Conservation (phyloP, 2,113 vertebrate genomes). For the Pipa parva region DNA sequence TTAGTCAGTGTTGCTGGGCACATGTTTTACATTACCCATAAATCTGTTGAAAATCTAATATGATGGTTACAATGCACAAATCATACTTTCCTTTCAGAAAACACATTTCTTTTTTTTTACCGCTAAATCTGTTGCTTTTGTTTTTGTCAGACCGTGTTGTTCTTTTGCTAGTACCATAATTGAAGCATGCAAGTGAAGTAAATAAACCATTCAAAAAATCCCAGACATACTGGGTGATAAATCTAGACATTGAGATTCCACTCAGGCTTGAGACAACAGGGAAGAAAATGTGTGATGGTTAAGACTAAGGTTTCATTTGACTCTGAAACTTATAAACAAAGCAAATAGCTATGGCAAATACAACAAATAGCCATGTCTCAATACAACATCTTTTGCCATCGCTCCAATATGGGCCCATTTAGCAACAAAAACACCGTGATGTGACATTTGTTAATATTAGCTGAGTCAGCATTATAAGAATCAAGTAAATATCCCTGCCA, state of each 20-base stretch:
- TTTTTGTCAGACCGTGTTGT: background rate
- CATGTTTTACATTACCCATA: too few relatives aligned
- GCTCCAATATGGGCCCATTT: too few relatives aligned
- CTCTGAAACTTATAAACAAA: conserved; percentile 6
- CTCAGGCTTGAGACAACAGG: conserved; percentile 4
- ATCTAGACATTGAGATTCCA: conserved; percentile 29
- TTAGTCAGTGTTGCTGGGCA: too few relatives aligned
- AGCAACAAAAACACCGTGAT: too few relatives aligned
- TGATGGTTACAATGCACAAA: too few relatives aligned
- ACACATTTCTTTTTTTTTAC: background rate
- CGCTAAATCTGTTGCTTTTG: background rate
- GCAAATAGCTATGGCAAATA: background rate
- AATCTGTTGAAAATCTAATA: too few relatives aligned
- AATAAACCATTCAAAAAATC: conserved; percentile 3
- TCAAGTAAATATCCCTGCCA: too few relatives aligned
- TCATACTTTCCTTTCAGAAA: background rate
- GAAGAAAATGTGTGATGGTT: conserved; percentile 18
- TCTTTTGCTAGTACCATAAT: conserved; percentile 9
- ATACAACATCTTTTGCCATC: too few relatives aligned
- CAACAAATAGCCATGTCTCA: background rate
- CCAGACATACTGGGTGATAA: background rate
- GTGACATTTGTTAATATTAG: too few relatives aligned
- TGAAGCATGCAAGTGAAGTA: conserved; percentile 1
- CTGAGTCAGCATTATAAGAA: too few relatives aligned
- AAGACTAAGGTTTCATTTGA: conserved; percentile 4